phyloP scores from a whole-genome alignment of 30 jellyfish, hydroid and myxozoan species.

The Hydractinia symbiolongicarpus region DNA sequence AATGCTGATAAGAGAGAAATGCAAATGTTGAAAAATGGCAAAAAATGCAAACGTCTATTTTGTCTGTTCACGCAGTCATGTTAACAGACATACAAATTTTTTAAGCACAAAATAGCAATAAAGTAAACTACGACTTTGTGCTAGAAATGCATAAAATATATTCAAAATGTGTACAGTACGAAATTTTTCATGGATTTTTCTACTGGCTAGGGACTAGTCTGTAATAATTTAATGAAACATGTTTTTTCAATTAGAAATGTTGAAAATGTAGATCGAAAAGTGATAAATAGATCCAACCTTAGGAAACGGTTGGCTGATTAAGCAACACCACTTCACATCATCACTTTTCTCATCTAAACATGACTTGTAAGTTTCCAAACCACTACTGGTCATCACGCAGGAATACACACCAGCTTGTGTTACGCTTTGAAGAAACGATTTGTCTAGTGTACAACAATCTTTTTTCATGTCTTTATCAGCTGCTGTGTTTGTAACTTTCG shows the following conservation, averaged over 20 bases:
- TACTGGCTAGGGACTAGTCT: too few relatives aligned
- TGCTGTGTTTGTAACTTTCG: not conserved
- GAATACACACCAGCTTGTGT: slow-evolving; percentile 42
- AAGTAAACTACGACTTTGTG: too few relatives aligned
- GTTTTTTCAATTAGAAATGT: too few relatives aligned
- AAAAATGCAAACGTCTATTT: too few relatives aligned
- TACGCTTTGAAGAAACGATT: not conserved
- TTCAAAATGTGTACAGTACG: too few relatives aligned
- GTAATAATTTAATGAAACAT: too few relatives aligned
- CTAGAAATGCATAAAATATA: too few relatives aligned
- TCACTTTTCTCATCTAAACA: slow-evolving; percentile 2
- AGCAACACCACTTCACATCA: slow-evolving; percentile 27
- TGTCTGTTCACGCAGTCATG: too few relatives aligned
- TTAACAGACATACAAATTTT: too few relatives aligned
- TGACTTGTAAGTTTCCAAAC: slow-evolving; percentile 22
- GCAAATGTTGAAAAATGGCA: not conserved
- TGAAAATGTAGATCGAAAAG: too few relatives aligned
- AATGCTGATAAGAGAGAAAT: slow-evolving; percentile 6
- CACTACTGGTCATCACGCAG: slow-evolving; percentile 17
- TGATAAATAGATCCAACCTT: slow-evolving; percentile 6
- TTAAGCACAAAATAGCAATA: too few relatives aligned
- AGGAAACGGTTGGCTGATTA: slow-evolving; percentile 34
- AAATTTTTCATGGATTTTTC: too few relatives aligned
- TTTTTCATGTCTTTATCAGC: not conserved
- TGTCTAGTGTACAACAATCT: slow-evolving; percentile 17